Evolutionary conservation across 2,888 invertebrate species (phyloP).

Genomic region (Tenthredo distinguenda): DNA sequence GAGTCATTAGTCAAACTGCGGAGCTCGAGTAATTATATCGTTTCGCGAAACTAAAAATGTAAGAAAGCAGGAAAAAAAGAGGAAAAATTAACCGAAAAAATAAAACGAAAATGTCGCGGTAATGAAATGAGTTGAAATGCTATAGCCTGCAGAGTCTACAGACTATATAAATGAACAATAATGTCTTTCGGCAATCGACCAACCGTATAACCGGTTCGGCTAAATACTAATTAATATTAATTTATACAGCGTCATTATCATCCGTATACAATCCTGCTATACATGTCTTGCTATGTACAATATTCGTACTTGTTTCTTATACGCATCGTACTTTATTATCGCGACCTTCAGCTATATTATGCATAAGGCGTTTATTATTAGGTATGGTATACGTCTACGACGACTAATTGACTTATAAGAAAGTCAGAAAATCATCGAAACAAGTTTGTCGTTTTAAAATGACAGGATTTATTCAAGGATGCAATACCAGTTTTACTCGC

Average conservation of each 20-base stretch:
- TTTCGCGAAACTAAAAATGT: background rate
- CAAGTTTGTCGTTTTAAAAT: background rate
- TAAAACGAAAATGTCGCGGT: background rate
- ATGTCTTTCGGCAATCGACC: conserved; percentile 35
- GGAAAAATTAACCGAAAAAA: background rate
- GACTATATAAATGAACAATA: conserved; percentile 15
- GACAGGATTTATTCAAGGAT: background rate
- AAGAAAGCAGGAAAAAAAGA: background rate
- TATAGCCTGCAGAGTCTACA: background rate
- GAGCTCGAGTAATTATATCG: background rate
- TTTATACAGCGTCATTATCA: conserved; percentile 29
- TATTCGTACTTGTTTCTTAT: background rate
- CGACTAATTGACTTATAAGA: background rate
- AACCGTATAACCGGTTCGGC: conserved; percentile 15
- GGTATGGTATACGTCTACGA: background rate
- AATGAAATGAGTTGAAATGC: conserved; percentile 4
- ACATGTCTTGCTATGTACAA: background rate
- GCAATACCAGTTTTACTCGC: background rate
- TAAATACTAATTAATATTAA: conserved; percentile 42
- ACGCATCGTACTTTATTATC: background rate
- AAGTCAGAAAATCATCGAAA: background rate
- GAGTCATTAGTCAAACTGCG: background rate
- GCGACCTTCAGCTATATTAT: background rate
- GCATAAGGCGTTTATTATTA: background rate
- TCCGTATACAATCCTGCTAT: background rate